Evolutionary conservation across 2,113 vertebrate species (phyloP), one percentile per base, ranked within the genome.

Genomic region (Chloropsis hardwickii): DNA sequence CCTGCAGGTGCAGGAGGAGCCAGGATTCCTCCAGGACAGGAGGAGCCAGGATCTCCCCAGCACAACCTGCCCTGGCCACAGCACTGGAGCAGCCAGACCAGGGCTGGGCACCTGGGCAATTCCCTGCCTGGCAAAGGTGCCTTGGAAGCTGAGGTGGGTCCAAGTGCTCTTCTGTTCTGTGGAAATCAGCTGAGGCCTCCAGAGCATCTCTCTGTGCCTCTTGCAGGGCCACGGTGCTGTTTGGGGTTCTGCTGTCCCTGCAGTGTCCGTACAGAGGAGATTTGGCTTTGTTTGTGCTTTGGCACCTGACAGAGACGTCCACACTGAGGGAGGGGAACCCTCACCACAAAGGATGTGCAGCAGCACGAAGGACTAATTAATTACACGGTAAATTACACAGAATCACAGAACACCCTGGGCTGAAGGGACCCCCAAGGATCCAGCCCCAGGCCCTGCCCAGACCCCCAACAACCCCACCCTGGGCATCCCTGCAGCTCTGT

Each of bases 1-100:
- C 31, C n/a, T 56, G 2, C 2, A 0, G 2, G 56, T 20, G 25
- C 14, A 16, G 19, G 31, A 58, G 37, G 67, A 53, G 10, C 15
- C 2, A 3, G 28, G 67, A 53, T 70, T 24, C 33, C 5, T 12
- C 28, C 4, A 15, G 50, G 2, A 3, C 50, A 53, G 20, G 20
- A 27, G 25, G 39, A 92, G 27, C 6, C 0, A 0, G 37, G n/a
- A 58, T 72, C 28, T 60, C 53, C 4, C 1, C 0, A 2, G 20
- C 39, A 54, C 20, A n/a, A 8, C 9, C 22, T 7, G n/a, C 12
- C 25, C 69, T 5, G 19, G 40, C 28, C 11, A 1, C 0, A 0
- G 13, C 50, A 54, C 37, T 0, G 0, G 37, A 21, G 40, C 31
- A 92, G 45, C 19, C 9, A 7, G 50, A 35, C 1, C 53, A 48